phyloP scores from a whole-genome alignment of 2,797 vertebrate genomes.

The Bryconaethiops microstoma region DNA sequence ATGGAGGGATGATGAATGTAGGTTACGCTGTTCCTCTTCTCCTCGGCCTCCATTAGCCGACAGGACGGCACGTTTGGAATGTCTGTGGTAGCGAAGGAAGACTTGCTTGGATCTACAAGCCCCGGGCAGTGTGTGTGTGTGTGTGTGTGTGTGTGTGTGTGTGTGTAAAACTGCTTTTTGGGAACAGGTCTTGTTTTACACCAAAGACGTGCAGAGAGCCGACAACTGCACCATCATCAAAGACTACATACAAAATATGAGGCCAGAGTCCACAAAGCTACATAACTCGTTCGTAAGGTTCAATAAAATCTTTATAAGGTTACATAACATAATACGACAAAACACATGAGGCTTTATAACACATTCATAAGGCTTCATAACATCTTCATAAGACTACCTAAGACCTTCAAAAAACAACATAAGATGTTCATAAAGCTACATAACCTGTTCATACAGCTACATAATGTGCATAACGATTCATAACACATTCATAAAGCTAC shows the following conservation, averaged over 20 bases:
- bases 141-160: conserved; percentile 6
- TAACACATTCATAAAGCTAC: no score
- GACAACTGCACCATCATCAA: background rate
- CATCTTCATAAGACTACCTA: no score
- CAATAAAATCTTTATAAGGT: no score
- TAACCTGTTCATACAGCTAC: no score
- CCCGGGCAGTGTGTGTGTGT: conserved; percentile 21
- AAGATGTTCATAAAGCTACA: no score
- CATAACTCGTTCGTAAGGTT: no score
- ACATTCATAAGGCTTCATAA: no score
- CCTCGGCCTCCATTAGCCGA: conserved; percentile 47
- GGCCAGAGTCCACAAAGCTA: no score
- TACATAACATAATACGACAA: no score
- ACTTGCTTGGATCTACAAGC: conserved; percentile 26
- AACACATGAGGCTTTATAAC: no score
- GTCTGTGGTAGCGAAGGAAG: conserved; percentile 26
- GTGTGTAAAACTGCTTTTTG: background rate
- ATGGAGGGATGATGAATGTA: conserved; percentile 62
- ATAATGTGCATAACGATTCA: no score
- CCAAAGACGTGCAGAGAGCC: background rate
- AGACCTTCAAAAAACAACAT: no score
- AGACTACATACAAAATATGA: background rate
- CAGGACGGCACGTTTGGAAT: conserved; percentile 30
- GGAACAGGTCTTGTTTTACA: conserved; percentile 53
- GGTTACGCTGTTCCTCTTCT: conserved; percentile 68